phyloP scores from a whole-genome alignment of 2,113 vertebrate genomes.

The Speoplatyrhinus poulsoni region DNA sequence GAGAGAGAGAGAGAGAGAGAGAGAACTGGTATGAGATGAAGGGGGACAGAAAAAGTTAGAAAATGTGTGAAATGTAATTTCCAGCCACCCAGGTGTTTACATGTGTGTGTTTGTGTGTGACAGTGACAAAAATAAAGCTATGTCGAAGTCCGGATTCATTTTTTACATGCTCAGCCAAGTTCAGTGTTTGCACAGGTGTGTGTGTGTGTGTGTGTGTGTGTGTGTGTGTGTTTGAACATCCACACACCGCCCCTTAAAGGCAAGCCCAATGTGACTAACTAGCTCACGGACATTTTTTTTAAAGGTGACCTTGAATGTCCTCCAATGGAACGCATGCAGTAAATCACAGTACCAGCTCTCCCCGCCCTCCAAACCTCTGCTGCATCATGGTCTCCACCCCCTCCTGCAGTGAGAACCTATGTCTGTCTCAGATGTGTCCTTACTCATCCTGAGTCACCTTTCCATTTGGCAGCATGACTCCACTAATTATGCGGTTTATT shows the following conservation, averaged over 20 bases:
- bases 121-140: constrained; percentile 24
- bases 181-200: background rate
- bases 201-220: constrained; percentile 3
- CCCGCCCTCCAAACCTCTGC: constrained; percentile 21
- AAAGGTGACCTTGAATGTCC: constrained; percentile 47
- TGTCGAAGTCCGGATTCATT: constrained; percentile 3
- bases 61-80: constrained; percentile 49
- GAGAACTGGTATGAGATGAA: constrained; percentile 27
- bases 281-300: constrained; percentile 13
- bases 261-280: constrained; percentile 14
- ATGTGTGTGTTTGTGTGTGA: constrained; percentile 6
- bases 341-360: constrained; percentile 20
- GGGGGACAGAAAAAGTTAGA: constrained; percentile 20
- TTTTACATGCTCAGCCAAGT: constrained; percentile 5
- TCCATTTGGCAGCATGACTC: constrained; percentile 33
- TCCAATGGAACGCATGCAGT: constrained; percentile 29
- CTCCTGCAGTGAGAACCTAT: constrained; percentile 17
- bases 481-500: constrained; percentile 48
- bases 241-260: constrained; percentile 8
- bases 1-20: constrained; percentile 30
- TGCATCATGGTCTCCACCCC: constrained; percentile 37
- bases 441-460: constrained; percentile 34
- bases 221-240: background rate
- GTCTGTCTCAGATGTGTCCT: constrained; percentile 32
- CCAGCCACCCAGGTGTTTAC: constrained; percentile 25